A percentile compares a stretch with the other conserved stretches of the same genome.
Conservation (phyloP, 2,113 vertebrate species). For the Cyprinodon brontotheroides region DNA sequence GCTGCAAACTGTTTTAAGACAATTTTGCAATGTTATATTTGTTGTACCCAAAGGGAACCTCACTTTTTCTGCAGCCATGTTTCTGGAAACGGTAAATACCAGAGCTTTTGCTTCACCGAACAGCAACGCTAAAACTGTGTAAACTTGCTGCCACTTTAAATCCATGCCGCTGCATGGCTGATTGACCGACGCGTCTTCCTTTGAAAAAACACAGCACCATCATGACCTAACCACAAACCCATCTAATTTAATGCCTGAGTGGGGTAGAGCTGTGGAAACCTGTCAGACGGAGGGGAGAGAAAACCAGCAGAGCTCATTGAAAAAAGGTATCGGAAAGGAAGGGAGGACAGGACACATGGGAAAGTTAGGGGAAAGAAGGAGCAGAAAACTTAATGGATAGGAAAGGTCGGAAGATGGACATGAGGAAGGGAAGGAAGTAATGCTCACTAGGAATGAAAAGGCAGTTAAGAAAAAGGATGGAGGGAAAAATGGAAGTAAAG, state of each 20-base stretch:
- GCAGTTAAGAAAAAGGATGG: too few relatives aligned
- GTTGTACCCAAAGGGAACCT: slow-evolving; percentile 28
- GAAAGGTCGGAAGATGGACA: neutral
- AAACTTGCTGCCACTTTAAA: slow-evolving; percentile 27
- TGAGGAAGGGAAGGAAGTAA: neutral
- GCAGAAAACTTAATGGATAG: neutral
- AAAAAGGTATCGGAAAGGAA: too few relatives aligned
- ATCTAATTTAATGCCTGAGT: slow-evolving; percentile 50
- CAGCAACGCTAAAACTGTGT: slow-evolving; percentile 42
- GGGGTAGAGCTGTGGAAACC: slow-evolving; percentile 52
- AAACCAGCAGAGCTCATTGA: neutral
- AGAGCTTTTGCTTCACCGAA: slow-evolving; percentile 35
- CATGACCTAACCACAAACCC: slow-evolving; percentile 65
- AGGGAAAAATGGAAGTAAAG: too few relatives aligned
- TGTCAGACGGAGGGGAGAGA: slow-evolving; percentile 2
- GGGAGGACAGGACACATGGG: neutral
- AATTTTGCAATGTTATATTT: slow-evolving; percentile 10
- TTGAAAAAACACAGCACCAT: slow-evolving; percentile 57
- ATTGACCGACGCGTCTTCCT: slow-evolving; percentile 52
- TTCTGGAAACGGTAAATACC: slow-evolving; percentile 50
- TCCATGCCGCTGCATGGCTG: slow-evolving; percentile 26
- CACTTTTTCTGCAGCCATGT: slow-evolving; percentile 42
- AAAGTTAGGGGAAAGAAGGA: neutral
- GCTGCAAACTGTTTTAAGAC: slow-evolving; percentile 31
- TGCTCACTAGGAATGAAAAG: too few relatives aligned